Conservation (phyloP, 2,113 vertebrate species). For the Psittacula cyanocephala region DNA sequence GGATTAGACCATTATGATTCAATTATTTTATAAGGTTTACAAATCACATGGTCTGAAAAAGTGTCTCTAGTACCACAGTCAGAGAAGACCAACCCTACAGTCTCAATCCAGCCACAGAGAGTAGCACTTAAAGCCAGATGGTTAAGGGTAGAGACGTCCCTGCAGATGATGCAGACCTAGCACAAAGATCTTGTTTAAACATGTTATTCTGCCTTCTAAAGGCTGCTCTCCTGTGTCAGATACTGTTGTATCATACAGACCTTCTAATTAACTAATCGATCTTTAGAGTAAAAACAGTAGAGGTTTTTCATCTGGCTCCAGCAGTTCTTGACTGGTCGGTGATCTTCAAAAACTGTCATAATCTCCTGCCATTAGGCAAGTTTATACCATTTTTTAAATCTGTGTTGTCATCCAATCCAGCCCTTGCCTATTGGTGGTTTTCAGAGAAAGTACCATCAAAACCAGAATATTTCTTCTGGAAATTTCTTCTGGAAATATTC, state of each 20-base stretch:
- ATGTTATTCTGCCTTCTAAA: neutral
- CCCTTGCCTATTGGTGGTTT: neutral
- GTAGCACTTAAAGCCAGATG: neutral
- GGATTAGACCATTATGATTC: neutral
- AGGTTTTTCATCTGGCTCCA: neutral
- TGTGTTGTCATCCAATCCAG: neutral
- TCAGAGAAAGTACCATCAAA: neutral
- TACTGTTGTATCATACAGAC: neutral
- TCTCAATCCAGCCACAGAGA: neutral
- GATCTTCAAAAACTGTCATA: neutral
- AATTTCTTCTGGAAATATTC: neutral
- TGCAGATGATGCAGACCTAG: neutral
- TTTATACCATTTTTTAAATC: neutral
- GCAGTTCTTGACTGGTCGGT: neutral
- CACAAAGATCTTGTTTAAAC: neutral
- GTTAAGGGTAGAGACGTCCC: neutral
- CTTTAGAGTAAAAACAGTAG: neutral
- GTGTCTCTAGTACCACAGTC: neutral
- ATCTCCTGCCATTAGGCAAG: neutral
- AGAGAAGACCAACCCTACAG: neutral
- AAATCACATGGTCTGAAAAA: accelerated
- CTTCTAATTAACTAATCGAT: neutral
- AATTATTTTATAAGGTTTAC: neutral
- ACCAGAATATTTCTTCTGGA: neutral
- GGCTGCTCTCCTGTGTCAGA: neutral